Percentiles rank a stretch among this genome's conserved stretches.
Evolutionary conservation across 37 sponge, comb jelly and placozoan species (phyloP).

Genomic region (Chondrilla cf. caribensis): DNA sequence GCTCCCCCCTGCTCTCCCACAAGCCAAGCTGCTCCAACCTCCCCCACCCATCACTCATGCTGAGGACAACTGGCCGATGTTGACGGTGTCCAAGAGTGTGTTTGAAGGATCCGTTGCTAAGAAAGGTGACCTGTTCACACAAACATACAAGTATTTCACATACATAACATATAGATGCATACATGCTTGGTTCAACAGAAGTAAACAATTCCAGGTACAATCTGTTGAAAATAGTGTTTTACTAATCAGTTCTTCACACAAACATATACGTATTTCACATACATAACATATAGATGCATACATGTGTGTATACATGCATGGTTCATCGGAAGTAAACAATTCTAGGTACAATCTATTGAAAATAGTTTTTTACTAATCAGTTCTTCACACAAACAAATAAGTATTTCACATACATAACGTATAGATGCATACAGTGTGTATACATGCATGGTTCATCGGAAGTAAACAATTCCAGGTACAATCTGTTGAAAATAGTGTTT

Average conservation of each 20-base stretch:
- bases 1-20: slow-evolving; percentile 71
- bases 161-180: background rate
- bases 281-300: no score
- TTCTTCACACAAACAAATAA: no score
- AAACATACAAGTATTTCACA: background rate
- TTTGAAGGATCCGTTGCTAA: slow-evolving; percentile 69
- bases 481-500: no score
- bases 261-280: background rate
- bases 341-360: no score
- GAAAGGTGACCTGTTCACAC: slow-evolving; percentile 27
- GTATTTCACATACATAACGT: no score
- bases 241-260: background rate
- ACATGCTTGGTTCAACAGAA: background rate
- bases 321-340: no score
- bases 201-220: background rate
- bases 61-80: slow-evolving; percentile 91
- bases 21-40: slow-evolving; percentile 82
- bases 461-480: no score
- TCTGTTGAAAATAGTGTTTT: no score
- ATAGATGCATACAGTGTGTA: no score
- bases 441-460: no score
- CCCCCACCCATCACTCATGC: slow-evolving; percentile 72
- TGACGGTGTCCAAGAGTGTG: slow-evolving; percentile 89
- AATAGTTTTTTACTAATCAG: no score
- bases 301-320: no score